Percentiles rank a stretch among this genome's conserved stretches.
Evolutionary conservation across 2,797 vertebrate species (phyloP).

Genomic region (Coregonus suidteri): DNA sequence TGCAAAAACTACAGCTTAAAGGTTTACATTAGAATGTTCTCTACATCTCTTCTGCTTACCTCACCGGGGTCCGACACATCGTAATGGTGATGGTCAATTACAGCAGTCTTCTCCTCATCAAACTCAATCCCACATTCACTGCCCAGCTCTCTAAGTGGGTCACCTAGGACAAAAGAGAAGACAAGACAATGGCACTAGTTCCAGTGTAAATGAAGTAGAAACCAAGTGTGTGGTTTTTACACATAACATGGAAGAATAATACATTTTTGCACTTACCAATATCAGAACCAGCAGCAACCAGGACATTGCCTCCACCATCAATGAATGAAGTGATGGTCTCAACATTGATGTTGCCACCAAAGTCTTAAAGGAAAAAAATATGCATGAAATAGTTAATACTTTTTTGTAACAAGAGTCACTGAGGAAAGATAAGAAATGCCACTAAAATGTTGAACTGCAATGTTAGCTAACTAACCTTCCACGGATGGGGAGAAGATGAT

Average conservation of each 20-base stretch:
- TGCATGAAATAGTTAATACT: not conserved
- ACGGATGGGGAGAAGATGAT: constrained; percentile 94
- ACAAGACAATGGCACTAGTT: not conserved
- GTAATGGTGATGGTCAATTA: constrained; percentile 97
- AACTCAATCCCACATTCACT: constrained; percentile 98
- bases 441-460: not conserved
- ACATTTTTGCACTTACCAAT: constrained; percentile 79
- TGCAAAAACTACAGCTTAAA: not conserved
- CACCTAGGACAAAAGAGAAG: constrained; percentile 74
- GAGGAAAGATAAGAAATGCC: not conserved
- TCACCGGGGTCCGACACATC: constrained; percentile 93
- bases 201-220: not conserved
- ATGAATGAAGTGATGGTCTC: constrained; percentile 97
- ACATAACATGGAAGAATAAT: not conserved
- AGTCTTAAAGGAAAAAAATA: constrained; percentile 79
- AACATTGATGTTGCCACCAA: constrained; percentile 95
- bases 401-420: not conserved
- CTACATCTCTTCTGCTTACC: constrained; percentile 67
- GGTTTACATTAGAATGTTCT: not conserved
- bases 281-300: constrained; percentile 92
- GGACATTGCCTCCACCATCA: constrained; percentile 92
- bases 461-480: constrained; percentile 79
- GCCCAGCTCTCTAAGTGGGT: constrained; percentile 93
- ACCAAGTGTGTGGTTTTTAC: not conserved
- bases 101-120: constrained; percentile 93